Evolutionary conservation across 2,888 invertebrate genomes (phyloP).

Genomic region (Synanthedon tipuliformis): DNA sequence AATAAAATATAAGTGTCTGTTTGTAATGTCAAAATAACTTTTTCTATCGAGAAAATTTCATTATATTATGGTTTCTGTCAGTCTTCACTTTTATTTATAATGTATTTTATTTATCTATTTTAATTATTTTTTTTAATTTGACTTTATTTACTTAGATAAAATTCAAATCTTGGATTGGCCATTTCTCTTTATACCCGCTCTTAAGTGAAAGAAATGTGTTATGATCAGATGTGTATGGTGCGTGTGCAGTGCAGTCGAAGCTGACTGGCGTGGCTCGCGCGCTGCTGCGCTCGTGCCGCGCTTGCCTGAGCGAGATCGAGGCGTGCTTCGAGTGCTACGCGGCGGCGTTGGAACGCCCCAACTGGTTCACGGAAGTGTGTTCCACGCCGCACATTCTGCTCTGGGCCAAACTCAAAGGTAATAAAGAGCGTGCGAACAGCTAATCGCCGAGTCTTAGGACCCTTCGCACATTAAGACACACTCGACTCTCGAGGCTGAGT

Average conservation of each 20-base stretch:
- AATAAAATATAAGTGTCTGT: background rate
- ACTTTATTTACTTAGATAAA: no score
- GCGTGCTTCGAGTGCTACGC: slow-evolving; percentile 93
- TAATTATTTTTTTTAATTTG: no score
- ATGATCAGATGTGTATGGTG: slow-evolving; percentile 2
- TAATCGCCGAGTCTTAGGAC: no score
- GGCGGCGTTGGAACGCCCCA: slow-evolving; percentile 81
- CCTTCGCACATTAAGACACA: no score
- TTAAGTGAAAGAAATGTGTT: background rate
- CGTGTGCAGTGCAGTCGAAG: slow-evolving; percentile 77
- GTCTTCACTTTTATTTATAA: no score
- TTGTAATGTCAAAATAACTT: no score
- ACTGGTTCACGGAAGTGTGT: slow-evolving; percentile 95
- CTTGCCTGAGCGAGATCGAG: slow-evolving; percentile 92
- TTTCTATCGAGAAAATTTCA: no score
- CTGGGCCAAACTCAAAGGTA: slow-evolving; percentile 95
- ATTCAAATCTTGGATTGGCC: no score
- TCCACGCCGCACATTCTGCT: slow-evolving; percentile 89
- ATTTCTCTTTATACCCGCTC: no score
- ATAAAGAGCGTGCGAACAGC: background rate
- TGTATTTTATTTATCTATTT: no score
- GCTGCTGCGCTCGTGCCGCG: slow-evolving; percentile 85
- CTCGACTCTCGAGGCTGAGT: no score
- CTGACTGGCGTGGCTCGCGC: slow-evolving; percentile 81
- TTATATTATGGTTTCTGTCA: no score